A percentile compares a stretch with the other conserved stretches of the same genome.
Conservation (phyloP, 2,113 vertebrate species). For the Aphelocoma coerulescens region DNA sequence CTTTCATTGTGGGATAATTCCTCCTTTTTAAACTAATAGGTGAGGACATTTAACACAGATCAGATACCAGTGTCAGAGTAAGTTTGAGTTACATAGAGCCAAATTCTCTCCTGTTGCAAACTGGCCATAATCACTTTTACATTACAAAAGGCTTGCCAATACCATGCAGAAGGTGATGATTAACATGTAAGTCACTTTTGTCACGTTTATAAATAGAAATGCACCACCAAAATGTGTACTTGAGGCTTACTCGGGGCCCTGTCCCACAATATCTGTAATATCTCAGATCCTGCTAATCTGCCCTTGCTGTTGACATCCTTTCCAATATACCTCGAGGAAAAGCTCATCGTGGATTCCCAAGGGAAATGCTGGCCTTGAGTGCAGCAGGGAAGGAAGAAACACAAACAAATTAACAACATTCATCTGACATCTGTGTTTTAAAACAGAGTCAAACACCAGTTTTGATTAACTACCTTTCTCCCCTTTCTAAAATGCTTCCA, state of each 20-base stretch:
- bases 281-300: background rate
- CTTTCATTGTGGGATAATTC: background rate
- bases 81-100: background rate
- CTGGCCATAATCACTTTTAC: background rate
- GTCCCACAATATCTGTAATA: background rate
- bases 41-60: background rate
- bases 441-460: background rate
- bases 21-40: background rate
- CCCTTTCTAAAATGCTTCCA: background rate
- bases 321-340: background rate
- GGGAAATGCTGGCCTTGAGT: background rate
- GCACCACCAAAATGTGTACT: background rate
- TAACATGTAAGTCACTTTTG: background rate
- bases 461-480: background rate
- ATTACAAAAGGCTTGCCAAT: background rate
- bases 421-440: slow-evolving; percentile 11
- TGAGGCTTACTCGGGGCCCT: background rate
- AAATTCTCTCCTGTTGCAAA: background rate
- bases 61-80: background rate
- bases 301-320: background rate
- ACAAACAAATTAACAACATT: background rate
- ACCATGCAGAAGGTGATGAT: background rate
- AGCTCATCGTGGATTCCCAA: background rate
- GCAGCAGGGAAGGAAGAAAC: background rate
- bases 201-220: background rate